Evolutionary conservation across 2,888 invertebrate genomes (phyloP).

Genomic region (Prosopocoilus inquinatus): DNA sequence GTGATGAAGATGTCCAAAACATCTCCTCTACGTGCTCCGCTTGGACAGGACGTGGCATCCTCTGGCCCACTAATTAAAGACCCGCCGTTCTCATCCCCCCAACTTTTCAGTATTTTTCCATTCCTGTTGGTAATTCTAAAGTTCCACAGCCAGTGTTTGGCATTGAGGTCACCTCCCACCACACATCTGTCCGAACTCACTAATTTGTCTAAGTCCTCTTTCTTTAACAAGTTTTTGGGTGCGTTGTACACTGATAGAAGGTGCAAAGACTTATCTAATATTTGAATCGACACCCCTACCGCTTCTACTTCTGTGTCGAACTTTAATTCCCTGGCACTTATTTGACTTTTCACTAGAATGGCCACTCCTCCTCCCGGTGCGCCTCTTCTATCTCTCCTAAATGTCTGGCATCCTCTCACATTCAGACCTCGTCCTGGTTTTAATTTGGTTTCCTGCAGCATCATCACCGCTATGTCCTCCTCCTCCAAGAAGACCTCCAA

Average conservation of each 20-base stretch:
- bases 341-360: neutral
- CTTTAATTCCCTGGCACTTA: neutral
- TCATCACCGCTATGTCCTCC: neutral
- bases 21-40: neutral
- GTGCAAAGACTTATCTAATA: neutral
- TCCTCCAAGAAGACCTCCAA: neutral
- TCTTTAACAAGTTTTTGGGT: neutral
- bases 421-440: neutral
- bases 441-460: neutral
- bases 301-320: neutral
- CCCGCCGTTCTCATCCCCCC: neutral
- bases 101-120: neutral
- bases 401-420: neutral
- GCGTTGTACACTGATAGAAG: neutral
- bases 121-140: neutral
- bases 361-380: conserved; percentile 1
- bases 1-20: neutral
- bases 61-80: neutral
- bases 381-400: neutral
- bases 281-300: neutral
- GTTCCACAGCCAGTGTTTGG: neutral
- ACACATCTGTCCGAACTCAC: neutral
- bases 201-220: neutral
- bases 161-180: neutral
- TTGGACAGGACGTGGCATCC: neutral